phyloP scores from a whole-genome alignment of 2,888 invertebrate genomes.

The Lepetodrilus schrolli region DNA sequence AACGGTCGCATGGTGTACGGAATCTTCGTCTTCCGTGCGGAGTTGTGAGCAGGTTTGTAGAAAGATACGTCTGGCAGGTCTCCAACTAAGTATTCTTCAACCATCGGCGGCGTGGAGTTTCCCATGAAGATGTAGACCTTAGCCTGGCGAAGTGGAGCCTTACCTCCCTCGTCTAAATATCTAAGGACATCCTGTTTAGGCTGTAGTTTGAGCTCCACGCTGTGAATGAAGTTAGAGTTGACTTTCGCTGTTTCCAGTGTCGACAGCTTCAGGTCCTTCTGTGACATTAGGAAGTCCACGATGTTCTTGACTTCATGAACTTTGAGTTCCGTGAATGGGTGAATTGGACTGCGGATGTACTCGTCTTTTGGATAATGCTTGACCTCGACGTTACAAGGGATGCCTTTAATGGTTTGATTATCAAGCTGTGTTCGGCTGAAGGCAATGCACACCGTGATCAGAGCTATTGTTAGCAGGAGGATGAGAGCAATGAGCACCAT shows the following conservation, averaged over 20 bases:
- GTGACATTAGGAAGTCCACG: slow-evolving; percentile 47
- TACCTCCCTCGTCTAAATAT: slow-evolving; percentile 49
- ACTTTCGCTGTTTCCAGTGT: slow-evolving; percentile 46
- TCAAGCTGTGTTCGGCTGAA: not conserved
- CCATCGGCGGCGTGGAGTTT: slow-evolving; percentile 52
- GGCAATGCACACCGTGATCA: slow-evolving; percentile 28
- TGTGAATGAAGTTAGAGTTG: slow-evolving; percentile 60
- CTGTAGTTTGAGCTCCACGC: slow-evolving; percentile 60
- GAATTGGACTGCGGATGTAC: slow-evolving; percentile 35
- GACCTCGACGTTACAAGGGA: not conserved
- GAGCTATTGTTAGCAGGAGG: slow-evolving; percentile 27
- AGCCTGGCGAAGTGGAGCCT: slow-evolving; percentile 55
- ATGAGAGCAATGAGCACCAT: not conserved
- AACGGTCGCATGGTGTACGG: slow-evolving; percentile 64
- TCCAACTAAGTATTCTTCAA: slow-evolving; percentile 67
- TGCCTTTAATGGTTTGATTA: not conserved
- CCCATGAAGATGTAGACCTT: slow-evolving; percentile 62
- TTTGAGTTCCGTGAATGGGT: slow-evolving; percentile 58
- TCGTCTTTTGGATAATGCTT: slow-evolving; percentile 15
- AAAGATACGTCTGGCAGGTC: slow-evolving; percentile 52
- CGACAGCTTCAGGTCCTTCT: slow-evolving; percentile 47
- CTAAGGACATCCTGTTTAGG: slow-evolving; percentile 53
- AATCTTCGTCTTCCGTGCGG: slow-evolving; percentile 53
- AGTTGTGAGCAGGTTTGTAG: slow-evolving; percentile 45
- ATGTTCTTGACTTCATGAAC: slow-evolving; percentile 52